Base-by-base conservation (phyloP, 2,888 invertebrate genomes). In the Masnerella sp. region DNA sequence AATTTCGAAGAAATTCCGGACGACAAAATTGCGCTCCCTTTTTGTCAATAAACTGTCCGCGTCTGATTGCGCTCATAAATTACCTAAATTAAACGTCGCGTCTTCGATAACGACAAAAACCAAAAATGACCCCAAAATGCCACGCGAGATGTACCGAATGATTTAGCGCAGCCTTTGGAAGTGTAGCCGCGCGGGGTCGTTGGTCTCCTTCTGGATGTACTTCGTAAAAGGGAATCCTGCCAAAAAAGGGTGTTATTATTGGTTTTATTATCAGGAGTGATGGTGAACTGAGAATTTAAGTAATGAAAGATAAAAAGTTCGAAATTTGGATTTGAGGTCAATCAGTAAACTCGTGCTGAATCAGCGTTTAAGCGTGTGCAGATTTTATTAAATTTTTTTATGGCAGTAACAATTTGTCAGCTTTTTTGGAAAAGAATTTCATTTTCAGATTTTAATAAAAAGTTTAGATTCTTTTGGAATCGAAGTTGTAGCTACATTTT, bases 51-150 rank as follows among this genome's bases (percentile, higher is more conserved):
- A 64, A 71, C 25, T 34, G 47, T 45, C n/a, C 38, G n/a, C 54
- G 28, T 62, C 51, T 58, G 58, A 71, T 58, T 58, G 43, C 64
- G 43, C 56, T 20, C 64, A 70, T 70, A 71, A 71, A 65, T 71
- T 71, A 54, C 28, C 49, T 54, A 51, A 69, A 69, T 69, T 47
- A 62, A 69, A 54, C 34, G 28, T 30, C 52, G 38, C 45, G 38
- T 38, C 43, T 45, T 38, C 45, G 43, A 68, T 59, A 68, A 52
- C 52, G 14, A 17, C 45, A 36, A 68, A 59, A 52, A 61, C 34
- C 11, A 61, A 68, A 36, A 69, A 40, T 58, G 58, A 34, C 42
- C 42, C 38, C 40, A 59, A 59, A 68, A 51, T 36, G 32, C 40
- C 34, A 43, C 49, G 42, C 51, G 32, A 49, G 25, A 22, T 56